phyloP scores from a whole-genome alignment of 1,140 invertebrate genomes.

The Musca domestica region DNA sequence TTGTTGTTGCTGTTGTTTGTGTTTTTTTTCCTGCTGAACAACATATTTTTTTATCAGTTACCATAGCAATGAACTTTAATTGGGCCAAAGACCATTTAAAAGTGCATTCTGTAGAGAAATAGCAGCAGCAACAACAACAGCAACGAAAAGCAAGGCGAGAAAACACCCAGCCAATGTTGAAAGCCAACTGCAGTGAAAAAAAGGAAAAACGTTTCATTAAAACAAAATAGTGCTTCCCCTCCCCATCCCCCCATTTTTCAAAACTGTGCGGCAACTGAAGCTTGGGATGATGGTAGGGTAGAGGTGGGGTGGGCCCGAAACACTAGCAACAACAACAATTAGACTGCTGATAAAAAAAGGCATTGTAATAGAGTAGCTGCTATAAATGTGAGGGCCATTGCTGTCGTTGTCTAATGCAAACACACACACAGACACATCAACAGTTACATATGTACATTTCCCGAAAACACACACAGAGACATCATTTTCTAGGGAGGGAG shows the following conservation, averaged over 20 bases:
- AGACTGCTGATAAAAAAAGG: background rate
- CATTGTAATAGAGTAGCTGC: conserved; percentile 5
- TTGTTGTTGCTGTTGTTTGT: no score
- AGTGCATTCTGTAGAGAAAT: conserved; percentile 10
- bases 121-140: background rate
- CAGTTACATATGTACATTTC: no score
- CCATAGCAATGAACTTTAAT: conserved; percentile 22
- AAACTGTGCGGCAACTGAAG: background rate
- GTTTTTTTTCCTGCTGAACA: no score
- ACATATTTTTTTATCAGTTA: conserved; percentile 3
- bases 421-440: no score
- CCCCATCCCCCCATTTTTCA: background rate
- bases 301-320: background rate
- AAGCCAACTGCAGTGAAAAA: no score
- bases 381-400: conserved; percentile 18
- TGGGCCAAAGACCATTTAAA: conserved; percentile 22
- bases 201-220: no score
- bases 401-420: no score
- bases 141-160: background rate
- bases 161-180: background rate
- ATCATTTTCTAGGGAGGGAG: no score
- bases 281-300: background rate
- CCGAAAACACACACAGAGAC: no score
- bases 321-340: background rate
- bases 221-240: background rate